Percentiles rank a stretch among this genome's conserved stretches.
These are phyloP conservation scores for Geodia barretti DNA, from an alignment of 37 sponge, comb jelly and placozoan species.

Conservation along the genomic window DNA sequence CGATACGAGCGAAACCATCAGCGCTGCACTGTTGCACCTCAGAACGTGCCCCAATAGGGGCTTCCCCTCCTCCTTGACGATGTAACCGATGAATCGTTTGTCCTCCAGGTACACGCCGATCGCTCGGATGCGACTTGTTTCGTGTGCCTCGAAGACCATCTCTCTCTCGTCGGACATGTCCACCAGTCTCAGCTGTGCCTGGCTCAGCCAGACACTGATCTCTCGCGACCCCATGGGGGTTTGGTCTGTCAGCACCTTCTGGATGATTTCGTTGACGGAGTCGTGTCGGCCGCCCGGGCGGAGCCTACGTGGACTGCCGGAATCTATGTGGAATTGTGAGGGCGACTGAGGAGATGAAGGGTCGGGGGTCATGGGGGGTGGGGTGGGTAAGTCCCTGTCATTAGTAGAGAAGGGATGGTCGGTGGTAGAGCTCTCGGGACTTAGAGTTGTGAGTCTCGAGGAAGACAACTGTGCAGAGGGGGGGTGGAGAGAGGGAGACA, in stretches of 20 bases:
- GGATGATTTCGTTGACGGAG: constrained; percentile 36
- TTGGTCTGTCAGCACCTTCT: constrained; percentile 24
- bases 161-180: constrained; percentile 5
- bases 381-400: background rate
- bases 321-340: constrained; percentile 30
- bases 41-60: constrained; percentile 46
- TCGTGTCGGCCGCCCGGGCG: constrained; percentile 8
- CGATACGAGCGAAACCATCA: constrained; percentile 44
- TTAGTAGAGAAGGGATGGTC: background rate
- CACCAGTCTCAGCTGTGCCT: constrained; percentile 33
- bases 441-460: background rate
- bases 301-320: constrained; percentile 52
- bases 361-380: background rate
- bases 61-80: constrained; percentile 58
- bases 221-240: constrained; percentile 28
- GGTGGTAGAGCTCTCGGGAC: background rate
- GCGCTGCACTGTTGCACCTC: constrained; percentile 52
- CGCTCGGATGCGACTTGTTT: constrained; percentile 43
- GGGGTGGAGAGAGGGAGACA: background rate
- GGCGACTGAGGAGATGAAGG: background rate
- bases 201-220: constrained; percentile 41
- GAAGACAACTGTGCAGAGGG: background rate
- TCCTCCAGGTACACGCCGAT: constrained; percentile 49
- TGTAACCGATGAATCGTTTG: constrained; percentile 57
- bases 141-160: constrained; percentile 19